Conservation (phyloP, 2,113 vertebrate species). For the Pachypanchax playfairii region DNA sequence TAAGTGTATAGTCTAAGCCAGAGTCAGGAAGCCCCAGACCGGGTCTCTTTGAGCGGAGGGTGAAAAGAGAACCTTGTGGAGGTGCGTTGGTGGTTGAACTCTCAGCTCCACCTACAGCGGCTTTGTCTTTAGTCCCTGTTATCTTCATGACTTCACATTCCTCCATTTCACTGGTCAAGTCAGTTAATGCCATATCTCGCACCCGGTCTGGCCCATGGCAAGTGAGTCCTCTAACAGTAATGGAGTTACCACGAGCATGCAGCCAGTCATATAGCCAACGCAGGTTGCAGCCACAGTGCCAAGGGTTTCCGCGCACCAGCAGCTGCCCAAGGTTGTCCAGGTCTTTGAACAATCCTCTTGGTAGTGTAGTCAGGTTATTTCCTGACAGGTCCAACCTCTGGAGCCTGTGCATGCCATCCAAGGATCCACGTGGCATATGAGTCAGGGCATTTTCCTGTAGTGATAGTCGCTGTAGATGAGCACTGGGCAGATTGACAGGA, state of each 20-base stretch:
- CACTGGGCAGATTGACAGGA: conserved; percentile 86
- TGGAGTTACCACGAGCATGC: conserved; percentile 81
- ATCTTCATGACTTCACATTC: conserved; percentile 85
- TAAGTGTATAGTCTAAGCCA: conserved; percentile 86
- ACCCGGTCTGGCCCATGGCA: conserved; percentile 90
- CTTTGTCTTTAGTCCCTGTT: conserved; percentile 59
- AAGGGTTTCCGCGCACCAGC: conserved; percentile 91
- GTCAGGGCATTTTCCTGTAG: conserved; percentile 92
- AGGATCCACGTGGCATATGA: conserved; percentile 87
- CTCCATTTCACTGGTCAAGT: conserved; percentile 88
- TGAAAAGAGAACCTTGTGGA: conserved; percentile 89
- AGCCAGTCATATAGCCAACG: conserved; percentile 94
- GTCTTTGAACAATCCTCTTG: conserved; percentile 89
- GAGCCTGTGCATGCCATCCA: conserved; percentile 86
- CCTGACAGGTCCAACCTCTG: conserved; percentile 91
- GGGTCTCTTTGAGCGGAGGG: conserved; percentile 86
- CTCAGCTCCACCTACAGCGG: conserved; percentile 59
- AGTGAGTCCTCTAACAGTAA: conserved; percentile 89
- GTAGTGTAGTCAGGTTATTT: conserved; percentile 93
- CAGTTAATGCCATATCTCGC: conserved; percentile 87
- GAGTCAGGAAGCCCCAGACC: conserved; percentile 86
- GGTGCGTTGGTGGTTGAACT: conserved; percentile 86
- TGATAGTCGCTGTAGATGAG: conserved; percentile 86
- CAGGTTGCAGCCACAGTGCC: conserved; percentile 94
- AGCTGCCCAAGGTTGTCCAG: conserved; percentile 87